Conservation (phyloP, 2,797 vertebrate genomes). For the Gambelia wislizenii region DNA sequence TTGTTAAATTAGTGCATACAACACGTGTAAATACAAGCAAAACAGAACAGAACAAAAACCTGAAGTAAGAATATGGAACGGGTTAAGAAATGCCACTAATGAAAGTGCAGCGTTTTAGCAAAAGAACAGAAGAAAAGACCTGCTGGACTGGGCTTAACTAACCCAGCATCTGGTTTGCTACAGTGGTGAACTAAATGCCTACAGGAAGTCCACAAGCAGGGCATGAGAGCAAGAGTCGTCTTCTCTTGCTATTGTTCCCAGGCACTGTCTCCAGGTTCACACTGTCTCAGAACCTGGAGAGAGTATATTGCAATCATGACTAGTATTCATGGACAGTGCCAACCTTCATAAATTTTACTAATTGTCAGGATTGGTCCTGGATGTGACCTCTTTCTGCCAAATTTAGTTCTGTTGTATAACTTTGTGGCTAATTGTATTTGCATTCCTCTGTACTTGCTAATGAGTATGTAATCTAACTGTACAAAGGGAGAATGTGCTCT, state of each 20-base stretch:
- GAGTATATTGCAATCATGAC: too few species aligned
- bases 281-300: neutral
- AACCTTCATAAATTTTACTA: neutral
- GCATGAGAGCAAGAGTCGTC: neutral
- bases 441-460: too few species aligned
- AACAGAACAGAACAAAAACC: neutral
- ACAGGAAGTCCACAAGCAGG: neutral
- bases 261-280: neutral
- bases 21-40: neutral
- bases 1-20: neutral
- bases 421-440: too few species aligned
- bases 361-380: too few species aligned
- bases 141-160: neutral
- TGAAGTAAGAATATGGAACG: slow-evolving; percentile 2
- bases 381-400: too few species aligned
- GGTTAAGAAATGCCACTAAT: neutral
- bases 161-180: neutral
- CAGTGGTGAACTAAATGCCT: neutral
- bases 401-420: too few species aligned
- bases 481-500: too few species aligned
- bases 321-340: neutral
- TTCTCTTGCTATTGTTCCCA: neutral
- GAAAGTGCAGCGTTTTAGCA: neutral
- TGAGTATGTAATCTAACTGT: too few species aligned
- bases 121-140: neutral